phyloP scores from a whole-genome alignment of 2,888 invertebrate species.

The Torymus auratus region DNA sequence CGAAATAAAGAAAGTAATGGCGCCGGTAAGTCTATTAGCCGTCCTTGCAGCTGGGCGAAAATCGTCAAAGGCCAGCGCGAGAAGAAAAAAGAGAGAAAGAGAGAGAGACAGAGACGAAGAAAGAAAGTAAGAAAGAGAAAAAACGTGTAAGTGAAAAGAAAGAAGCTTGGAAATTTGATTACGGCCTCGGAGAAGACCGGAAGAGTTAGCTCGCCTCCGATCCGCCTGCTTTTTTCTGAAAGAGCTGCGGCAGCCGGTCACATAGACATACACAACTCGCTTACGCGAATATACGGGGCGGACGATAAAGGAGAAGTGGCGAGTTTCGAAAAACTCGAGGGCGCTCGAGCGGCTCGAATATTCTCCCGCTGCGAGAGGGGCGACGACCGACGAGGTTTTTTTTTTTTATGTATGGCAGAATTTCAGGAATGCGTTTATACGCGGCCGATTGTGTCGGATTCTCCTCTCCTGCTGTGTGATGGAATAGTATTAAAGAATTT shows the following conservation, averaged over 20 bases:
- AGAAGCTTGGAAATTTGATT: slow-evolving; percentile 46
- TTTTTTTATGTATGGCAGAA: not conserved
- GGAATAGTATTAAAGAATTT: no score
- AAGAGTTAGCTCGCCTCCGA: slow-evolving; percentile 39
- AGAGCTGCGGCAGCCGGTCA: not conserved
- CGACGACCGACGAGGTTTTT: not conserved
- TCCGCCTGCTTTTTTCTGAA: slow-evolving; percentile 15
- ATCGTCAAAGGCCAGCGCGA: slow-evolving; percentile 8
- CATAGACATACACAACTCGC: no score
- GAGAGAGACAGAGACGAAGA: not conserved
- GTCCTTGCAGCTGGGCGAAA: slow-evolving; percentile 5
- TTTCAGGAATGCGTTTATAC: slow-evolving; percentile 21
- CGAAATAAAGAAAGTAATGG: slow-evolving; percentile 43
- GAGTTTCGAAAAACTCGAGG: slow-evolving; percentile 14
- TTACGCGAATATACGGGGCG: no score
- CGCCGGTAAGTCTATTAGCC: slow-evolving; percentile 42
- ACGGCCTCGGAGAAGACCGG: slow-evolving; percentile 15
- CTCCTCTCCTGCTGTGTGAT: no score
- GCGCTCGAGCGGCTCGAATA: slow-evolving; percentile 6
- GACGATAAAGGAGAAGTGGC: no score
- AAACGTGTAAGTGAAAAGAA: slow-evolving; percentile 42
- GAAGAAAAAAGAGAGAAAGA: not conserved
- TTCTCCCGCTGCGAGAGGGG: not conserved
- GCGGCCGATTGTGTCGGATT: not conserved
- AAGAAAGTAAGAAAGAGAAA: not conserved